Base-by-base conservation (phyloP, 2,797 vertebrate species). In the Artibeus lituratus region DNA sequence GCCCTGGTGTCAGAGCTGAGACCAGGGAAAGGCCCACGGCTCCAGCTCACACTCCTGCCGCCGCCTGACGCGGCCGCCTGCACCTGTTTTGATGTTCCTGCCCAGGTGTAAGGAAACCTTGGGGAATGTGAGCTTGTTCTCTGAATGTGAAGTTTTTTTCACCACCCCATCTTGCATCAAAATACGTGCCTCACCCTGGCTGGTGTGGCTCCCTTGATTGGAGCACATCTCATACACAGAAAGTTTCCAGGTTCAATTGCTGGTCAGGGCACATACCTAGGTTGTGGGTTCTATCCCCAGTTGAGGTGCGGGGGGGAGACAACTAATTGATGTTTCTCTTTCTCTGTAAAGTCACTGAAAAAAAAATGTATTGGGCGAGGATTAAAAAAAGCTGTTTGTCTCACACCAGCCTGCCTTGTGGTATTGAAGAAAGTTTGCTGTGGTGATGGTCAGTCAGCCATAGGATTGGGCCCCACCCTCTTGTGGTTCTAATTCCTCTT, bases 311-410 rank as follows among this genome's bases (percentile, higher is more conserved):
- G n/a, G 32, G n/a, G 62, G 62, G 14, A 65, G 29, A 14, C 62
- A n/a, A 65, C 62, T 15, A 65, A n/a, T 3, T 65, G 32, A 65
- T 65, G 62, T 65, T 65, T 65, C 29, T 62, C 59, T 62, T 5
- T 62, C 26, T 62, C 62, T 65, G 14, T 65, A n/a, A 65, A 65
- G n/a, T 32, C 29, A 65, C 15, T n/a, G 32, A n/a, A 65, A 65
- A 65, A 65, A 29, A 57, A 59, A 29, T 29, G 26, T 29, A 3
- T 29, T 62, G 26, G 7, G 32, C 18, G 15, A 65, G 62, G 14
- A n/a, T 65, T 62, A 65, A 65, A 65, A n/a, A n/a, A 65, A 65
- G 29, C n/a, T 18, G 26, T 87, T 93, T 95, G n/a, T 18, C 22
- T 59, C 59, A 44, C 21, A 77, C n/a, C 14, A 67, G 47, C 44